phyloP scores from a whole-genome alignment of 2,797 vertebrate genomes.

The Zalophus californianus region DNA sequence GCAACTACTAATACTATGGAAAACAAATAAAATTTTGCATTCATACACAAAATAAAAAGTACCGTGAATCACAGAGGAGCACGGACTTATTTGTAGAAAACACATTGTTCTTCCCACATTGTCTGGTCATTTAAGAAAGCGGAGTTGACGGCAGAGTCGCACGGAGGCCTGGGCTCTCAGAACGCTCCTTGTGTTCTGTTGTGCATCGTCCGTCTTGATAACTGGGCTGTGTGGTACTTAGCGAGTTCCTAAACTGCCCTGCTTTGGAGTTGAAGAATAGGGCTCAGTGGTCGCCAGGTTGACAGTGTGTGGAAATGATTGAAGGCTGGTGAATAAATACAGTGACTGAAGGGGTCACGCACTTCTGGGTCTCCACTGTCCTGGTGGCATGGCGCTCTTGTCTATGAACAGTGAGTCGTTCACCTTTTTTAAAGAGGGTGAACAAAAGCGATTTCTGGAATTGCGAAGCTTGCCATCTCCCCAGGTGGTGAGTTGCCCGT shows the following conservation, averaged over 20 bases:
- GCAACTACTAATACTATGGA: not conserved
- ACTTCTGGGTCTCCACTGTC: not conserved
- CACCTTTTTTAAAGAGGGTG: not conserved
- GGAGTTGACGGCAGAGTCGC: too few relatives aligned
- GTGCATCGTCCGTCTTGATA: not conserved
- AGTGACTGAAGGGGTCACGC: not conserved
- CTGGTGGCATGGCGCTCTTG: fast-evolving
- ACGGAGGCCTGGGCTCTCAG: fast-evolving
- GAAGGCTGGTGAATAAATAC: too few relatives aligned
- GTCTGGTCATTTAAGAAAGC: not conserved
- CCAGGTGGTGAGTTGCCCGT: fast-evolving
- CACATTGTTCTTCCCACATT: fast-evolving
- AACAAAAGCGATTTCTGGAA: not conserved
- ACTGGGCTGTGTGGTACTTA: not conserved
- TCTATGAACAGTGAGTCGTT: fast-evolving
- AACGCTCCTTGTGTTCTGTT: not conserved
- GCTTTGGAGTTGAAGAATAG: not conserved
- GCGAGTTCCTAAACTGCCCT: fast-evolving
- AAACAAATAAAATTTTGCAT: not conserved
- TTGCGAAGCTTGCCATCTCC: fast-evolving
- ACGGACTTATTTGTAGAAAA: not conserved
- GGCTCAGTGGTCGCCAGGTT: fast-evolving
- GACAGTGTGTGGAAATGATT: fast-evolving
- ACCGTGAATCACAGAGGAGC: not conserved
- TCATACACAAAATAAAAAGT: not conserved